Evolutionary conservation across 2,888 invertebrate species (phyloP).

Genomic region (Ectropis crepuscularia): DNA sequence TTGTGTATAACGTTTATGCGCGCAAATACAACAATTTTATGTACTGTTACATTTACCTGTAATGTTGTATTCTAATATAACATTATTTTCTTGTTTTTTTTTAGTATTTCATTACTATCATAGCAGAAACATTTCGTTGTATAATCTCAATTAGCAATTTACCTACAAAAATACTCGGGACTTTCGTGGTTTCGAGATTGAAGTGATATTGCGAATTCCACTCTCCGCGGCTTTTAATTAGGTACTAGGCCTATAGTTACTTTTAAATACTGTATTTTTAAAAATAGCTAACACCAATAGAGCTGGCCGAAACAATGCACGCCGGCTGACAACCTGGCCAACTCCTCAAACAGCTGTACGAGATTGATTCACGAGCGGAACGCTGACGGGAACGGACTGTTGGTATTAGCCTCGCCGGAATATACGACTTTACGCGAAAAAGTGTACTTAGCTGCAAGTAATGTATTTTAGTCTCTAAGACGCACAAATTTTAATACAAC

Average conservation of each 20-base stretch:
- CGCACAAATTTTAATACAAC: too few species aligned
- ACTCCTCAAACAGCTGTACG: conserved; percentile 71
- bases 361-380: conserved; percentile 66
- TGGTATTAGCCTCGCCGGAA: conserved; percentile 37
- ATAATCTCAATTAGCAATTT: too few species aligned
- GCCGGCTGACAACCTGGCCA: conserved; percentile 43
- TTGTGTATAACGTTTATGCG: too few species aligned
- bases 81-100: not conserved
- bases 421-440: conserved; percentile 34
- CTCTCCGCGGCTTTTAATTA: conserved; percentile 42
- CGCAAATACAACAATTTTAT: too few species aligned
- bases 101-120: not conserved
- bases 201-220: conserved; percentile 31
- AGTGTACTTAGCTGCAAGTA: too few species aligned
- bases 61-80: not conserved
- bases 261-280: conserved; percentile 54
- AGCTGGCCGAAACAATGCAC: conserved; percentile 65
- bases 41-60: too few species aligned
- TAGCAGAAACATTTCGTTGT: too few species aligned
- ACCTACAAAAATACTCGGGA: too few species aligned
- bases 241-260: conserved; percentile 62
- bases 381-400: conserved; percentile 38
- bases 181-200: conserved; percentile 19
- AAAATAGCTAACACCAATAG: conserved; percentile 25
- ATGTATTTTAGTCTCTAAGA: too few species aligned